Conservation (phyloP, 2,888 invertebrate genomes). For the Trichogramma dendrolimi region DNA sequence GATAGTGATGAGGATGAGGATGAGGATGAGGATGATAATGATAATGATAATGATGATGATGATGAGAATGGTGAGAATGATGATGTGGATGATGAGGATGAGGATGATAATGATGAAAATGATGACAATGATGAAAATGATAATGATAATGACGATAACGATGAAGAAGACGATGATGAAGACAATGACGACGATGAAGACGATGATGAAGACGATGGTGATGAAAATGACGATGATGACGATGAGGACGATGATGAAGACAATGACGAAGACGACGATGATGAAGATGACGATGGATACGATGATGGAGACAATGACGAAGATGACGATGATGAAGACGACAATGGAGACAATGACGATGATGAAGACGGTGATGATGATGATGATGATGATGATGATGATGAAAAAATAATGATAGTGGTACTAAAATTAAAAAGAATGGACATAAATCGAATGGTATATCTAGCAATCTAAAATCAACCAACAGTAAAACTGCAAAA, state of each 20-base stretch:
- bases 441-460: conserved; percentile 30
- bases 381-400: conserved; percentile 47
- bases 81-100: conserved; percentile 57
- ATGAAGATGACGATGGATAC: conserved; percentile 50
- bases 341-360: conserved; percentile 59
- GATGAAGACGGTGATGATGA: conserved; percentile 43
- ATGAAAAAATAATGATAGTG: conserved; percentile 43
- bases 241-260: conserved; percentile 48
- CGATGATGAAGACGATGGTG: conserved; percentile 46
- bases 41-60: conserved; percentile 45
- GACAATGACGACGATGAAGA: conserved; percentile 62
- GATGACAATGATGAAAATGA: conserved; percentile 56
- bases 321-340: conserved; percentile 52
- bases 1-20: conserved; percentile 56
- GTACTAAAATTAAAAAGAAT: conserved; percentile 34
- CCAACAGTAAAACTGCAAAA: too few relatives aligned
- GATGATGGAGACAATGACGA: conserved; percentile 50
- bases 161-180: conserved; percentile 41
- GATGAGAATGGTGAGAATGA: conserved; percentile 58
- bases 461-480: not conserved
- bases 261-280: conserved; percentile 48
- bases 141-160: conserved; percentile 51
- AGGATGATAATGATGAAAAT: conserved; percentile 54
- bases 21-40: conserved; percentile 42
- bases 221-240: conserved; percentile 48